phyloP scores from a whole-genome alignment of 2,888 invertebrate genomes.

The Tubulanus polymorphus region DNA sequence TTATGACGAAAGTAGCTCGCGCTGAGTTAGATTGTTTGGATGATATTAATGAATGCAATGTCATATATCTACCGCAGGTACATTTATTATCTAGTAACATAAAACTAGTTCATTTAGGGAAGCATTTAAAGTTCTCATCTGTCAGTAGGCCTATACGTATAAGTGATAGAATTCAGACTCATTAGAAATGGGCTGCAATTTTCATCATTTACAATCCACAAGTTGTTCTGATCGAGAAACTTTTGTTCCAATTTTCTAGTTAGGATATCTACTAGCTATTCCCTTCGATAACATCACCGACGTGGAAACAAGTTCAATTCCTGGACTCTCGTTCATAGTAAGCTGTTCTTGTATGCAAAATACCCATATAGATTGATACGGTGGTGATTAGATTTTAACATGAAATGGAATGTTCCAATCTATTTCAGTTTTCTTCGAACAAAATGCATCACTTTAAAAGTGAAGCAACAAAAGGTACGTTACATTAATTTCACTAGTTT shows the following conservation, averaged over 20 bases:
- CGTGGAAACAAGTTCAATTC: constrained; percentile 61
- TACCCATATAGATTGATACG: neutral
- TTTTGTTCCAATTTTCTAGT: constrained; percentile 55
- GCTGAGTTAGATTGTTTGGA: constrained; percentile 65
- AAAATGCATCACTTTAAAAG: constrained; percentile 70
- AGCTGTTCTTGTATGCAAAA: too few species aligned
- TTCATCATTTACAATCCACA: neutral
- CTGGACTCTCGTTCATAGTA: constrained; percentile 71
- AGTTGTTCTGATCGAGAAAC: constrained; percentile 60
- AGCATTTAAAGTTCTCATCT: too few species aligned
- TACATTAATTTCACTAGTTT: too few species aligned
- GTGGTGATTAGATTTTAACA: neutral
- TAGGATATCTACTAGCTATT: constrained; percentile 74
- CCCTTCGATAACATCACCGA: constrained; percentile 63
- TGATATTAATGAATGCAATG: constrained; percentile 48
- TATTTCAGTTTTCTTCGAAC: constrained; percentile 61
- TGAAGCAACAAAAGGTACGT: constrained; percentile 55
- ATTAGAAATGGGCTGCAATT: neutral
- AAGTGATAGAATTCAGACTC: neutral
- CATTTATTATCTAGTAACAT: constrained; percentile 49
- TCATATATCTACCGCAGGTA: constrained; percentile 60
- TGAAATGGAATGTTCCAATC: too few species aligned
- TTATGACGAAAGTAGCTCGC: constrained; percentile 69
- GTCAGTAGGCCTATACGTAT: neutral
- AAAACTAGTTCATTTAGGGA: too few species aligned